These are phyloP conservation scores for Holothuria leucospilota DNA, from an alignment of 53 echinoderm and acorn worm species.

Conservation along the genomic window DNA sequence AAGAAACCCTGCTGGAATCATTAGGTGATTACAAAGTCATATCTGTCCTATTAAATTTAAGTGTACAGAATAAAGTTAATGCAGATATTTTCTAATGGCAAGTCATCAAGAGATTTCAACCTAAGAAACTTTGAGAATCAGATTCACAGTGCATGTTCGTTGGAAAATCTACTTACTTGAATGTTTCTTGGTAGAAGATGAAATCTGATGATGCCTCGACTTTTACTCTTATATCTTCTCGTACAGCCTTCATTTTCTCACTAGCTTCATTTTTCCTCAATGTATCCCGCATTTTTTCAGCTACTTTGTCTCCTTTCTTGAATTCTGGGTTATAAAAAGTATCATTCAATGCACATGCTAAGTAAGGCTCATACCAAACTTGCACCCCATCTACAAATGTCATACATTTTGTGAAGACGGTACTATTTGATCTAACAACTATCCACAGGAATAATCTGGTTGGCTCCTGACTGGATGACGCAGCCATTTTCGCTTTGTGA, in stretches of 20 bases:
- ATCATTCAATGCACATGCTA: slow-evolving; percentile 1
- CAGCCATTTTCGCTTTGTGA: too few relatives aligned
- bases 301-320: slow-evolving; percentile 21
- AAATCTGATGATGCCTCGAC: slow-evolving; percentile 3
- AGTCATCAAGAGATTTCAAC: too few relatives aligned
- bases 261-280: slow-evolving; percentile 7
- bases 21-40: too few relatives aligned
- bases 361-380: slow-evolving; percentile 13
- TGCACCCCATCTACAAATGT: slow-evolving; percentile 19
- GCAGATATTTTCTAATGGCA: too few relatives aligned
- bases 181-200: slow-evolving; percentile 8
- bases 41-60: too few relatives aligned
- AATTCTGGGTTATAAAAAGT: slow-evolving; percentile 7
- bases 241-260: not conserved
- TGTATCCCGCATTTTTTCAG: not conserved
- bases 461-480: not conserved
- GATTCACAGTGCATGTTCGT: too few relatives aligned
- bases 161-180: not conserved
- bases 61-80: too few relatives aligned
- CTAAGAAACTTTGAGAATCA: too few relatives aligned
- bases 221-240: not conserved
- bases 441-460: slow-evolving; percentile 5
- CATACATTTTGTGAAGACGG: slow-evolving; percentile 32
- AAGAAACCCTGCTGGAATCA: too few relatives aligned
- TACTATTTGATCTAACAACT: not conserved